These are phyloP conservation scores for Conus canariensis DNA, from an alignment of 2,888 invertebrate genomes.

Conservation along the genomic window DNA sequence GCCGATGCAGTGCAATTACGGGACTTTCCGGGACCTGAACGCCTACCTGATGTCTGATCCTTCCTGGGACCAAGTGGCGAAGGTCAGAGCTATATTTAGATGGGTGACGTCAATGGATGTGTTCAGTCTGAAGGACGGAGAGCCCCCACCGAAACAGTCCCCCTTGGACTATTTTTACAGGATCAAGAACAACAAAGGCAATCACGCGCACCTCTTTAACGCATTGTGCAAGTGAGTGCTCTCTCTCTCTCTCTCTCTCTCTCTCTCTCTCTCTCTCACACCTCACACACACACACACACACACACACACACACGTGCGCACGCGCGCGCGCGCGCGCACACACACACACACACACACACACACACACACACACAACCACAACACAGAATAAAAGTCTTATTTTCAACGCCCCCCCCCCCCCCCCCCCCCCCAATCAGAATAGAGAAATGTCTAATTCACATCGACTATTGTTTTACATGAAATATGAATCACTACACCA, in stretches of 20 bases:
- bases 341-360: no score
- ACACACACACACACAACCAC: no score
- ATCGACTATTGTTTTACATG: no score
- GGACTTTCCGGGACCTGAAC: slow-evolving; percentile 35
- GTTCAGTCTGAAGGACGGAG: slow-evolving; percentile 64
- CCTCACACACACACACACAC: no score
- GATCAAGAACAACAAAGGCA: slow-evolving; percentile 72
- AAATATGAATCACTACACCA: no score
- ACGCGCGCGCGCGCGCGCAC: no score
- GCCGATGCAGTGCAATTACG: neutral
- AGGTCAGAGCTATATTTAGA: slow-evolving; percentile 70
- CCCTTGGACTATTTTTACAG: slow-evolving; percentile 72
- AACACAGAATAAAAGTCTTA: no score
- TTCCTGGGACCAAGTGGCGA: slow-evolving; percentile 45
- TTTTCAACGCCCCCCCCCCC: no score
- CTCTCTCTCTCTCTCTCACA: no score
- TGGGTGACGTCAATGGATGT: slow-evolving; percentile 75
- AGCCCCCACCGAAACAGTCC: slow-evolving; percentile 67
- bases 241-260: neutral
- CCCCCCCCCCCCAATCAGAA: no score
- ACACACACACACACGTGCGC: no score
- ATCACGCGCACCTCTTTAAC: slow-evolving; percentile 51
- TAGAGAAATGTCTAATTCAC: no score
- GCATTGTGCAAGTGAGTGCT: slow-evolving; percentile 21
- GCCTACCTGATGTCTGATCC: slow-evolving; percentile 24